These are phyloP conservation scores for Alcis repandata DNA, from an alignment of 2,888 invertebrate species.

Conservation along the genomic window DNA sequence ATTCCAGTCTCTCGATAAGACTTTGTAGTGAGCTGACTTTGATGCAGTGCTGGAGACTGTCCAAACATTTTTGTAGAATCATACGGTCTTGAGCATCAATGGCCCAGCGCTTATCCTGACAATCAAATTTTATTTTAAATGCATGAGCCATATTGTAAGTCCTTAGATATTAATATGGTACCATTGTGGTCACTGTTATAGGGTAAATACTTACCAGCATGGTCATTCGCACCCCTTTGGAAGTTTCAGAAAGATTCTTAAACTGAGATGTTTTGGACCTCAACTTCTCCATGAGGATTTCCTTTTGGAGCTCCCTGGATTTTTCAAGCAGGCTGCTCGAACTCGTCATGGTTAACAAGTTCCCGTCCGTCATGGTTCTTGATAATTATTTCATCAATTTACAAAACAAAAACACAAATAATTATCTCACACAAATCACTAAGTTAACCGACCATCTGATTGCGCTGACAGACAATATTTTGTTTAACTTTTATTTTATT, in stretches of 20 bases:
- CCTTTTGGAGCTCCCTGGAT: constrained; percentile 89
- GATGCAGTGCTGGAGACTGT: constrained; percentile 96
- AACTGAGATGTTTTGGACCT: constrained; percentile 93
- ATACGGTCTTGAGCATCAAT: constrained; percentile 94
- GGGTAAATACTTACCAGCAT: constrained; percentile 88
- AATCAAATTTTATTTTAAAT: constrained; percentile 17
- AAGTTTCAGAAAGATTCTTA: constrained; percentile 94
- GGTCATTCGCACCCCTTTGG: constrained; percentile 95
- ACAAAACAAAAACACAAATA: constrained; percentile 51
- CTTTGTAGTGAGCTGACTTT: constrained; percentile 97
- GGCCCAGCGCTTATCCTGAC: constrained; percentile 95
- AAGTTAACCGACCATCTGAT: constrained; percentile 64
- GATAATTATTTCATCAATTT: constrained; percentile 46
- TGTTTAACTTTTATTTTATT: constrained; percentile 38
- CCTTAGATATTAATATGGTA: background rate
- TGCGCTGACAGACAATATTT: constrained; percentile 43
- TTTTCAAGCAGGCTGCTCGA: constrained; percentile 74
- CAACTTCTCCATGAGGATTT: constrained; percentile 96
- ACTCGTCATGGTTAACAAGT: constrained; percentile 68
- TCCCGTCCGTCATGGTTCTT: constrained; percentile 73
- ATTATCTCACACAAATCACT: constrained; percentile 58
- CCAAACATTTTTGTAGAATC: constrained; percentile 95
- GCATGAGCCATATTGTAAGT: background rate
- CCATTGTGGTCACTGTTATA: background rate
- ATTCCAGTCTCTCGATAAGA: constrained; percentile 96